Conservation (phyloP, 2,113 vertebrate genomes). For the Tragelaphus imberbis region DNA sequence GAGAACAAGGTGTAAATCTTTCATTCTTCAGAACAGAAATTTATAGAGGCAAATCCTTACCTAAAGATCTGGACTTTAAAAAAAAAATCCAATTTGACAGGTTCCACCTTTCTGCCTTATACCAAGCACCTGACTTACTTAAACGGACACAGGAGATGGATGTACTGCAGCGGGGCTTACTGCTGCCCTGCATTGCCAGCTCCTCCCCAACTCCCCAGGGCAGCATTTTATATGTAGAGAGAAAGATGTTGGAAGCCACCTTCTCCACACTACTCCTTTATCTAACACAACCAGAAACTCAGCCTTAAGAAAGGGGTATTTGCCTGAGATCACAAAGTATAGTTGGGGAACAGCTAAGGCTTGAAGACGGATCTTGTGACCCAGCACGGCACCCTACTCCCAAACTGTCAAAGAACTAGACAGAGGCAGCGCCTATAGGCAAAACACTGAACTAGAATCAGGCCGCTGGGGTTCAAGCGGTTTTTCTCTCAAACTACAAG, state of each 20-base stretch:
- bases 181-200: not conserved
- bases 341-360: not conserved
- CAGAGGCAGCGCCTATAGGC: not conserved
- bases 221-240: not conserved
- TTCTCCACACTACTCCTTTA: not conserved
- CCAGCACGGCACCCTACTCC: too few species aligned
- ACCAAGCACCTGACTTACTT: not conserved
- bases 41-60: slow-evolving; percentile 46
- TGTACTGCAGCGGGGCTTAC: not conserved
- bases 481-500: not conserved
- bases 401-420: not conserved
- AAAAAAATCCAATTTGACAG: slow-evolving; percentile 42
- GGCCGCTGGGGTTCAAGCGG: not conserved
- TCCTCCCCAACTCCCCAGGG: not conserved
- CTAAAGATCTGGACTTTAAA: slow-evolving; percentile 20
- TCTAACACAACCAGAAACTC: not conserved
- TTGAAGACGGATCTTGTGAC: not conserved
- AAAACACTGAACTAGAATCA: not conserved
- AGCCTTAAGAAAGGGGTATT: not conserved
- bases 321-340: not conserved
- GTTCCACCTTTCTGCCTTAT: slow-evolving; percentile 43
- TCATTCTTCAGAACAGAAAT: slow-evolving; percentile 43
- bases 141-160: not conserved
- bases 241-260: not conserved
- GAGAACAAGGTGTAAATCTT: slow-evolving; percentile 38